Evolutionary conservation across 1,140 invertebrate genomes (phyloP).

Genomic region (Aricia agestis): DNA sequence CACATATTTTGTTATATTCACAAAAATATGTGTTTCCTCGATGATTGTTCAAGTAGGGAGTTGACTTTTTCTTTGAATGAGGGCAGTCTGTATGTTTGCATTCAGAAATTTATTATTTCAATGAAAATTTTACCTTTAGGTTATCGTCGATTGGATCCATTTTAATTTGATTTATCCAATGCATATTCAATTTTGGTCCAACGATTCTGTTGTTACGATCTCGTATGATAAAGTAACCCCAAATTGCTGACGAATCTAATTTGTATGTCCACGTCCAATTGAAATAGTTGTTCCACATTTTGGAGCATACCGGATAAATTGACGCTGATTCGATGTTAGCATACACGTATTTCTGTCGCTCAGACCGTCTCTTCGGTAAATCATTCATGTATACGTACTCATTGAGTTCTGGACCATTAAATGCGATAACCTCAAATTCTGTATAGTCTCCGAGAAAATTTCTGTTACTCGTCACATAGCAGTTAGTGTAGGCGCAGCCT

Average conservation of each 20-base stretch:
- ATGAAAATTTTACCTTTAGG: slow-evolving; percentile 26
- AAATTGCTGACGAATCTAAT: slow-evolving; percentile 79
- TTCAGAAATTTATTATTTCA: too few relatives aligned
- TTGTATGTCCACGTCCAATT: slow-evolving; percentile 83
- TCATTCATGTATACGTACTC: slow-evolving; percentile 22
- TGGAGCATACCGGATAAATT: slow-evolving; percentile 39
- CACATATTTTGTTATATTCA: too few relatives aligned
- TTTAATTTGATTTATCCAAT: slow-evolving; percentile 39
- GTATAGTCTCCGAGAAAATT: slow-evolving; percentile 34
- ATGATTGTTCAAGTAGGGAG: background rate
- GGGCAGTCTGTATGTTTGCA: too few relatives aligned
- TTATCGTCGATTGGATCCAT: slow-evolving; percentile 45
- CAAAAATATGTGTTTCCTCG: background rate
- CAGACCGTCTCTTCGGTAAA: slow-evolving; percentile 28
- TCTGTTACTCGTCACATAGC: slow-evolving; percentile 42
- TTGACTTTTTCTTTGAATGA: background rate
- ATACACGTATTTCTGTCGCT: slow-evolving; percentile 45
- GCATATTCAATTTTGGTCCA: slow-evolving; percentile 44
- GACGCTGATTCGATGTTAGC: slow-evolving; percentile 44
- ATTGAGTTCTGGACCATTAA: slow-evolving; percentile 41
- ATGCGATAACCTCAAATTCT: slow-evolving; percentile 40
- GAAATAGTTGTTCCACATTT: slow-evolving; percentile 59
- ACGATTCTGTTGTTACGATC: slow-evolving; percentile 43
- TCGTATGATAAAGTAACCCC: slow-evolving; percentile 67
- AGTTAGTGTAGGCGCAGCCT: slow-evolving; percentile 43